Conservation (phyloP, 2,888 invertebrate genomes). For the Drosophila mayaguana region DNA sequence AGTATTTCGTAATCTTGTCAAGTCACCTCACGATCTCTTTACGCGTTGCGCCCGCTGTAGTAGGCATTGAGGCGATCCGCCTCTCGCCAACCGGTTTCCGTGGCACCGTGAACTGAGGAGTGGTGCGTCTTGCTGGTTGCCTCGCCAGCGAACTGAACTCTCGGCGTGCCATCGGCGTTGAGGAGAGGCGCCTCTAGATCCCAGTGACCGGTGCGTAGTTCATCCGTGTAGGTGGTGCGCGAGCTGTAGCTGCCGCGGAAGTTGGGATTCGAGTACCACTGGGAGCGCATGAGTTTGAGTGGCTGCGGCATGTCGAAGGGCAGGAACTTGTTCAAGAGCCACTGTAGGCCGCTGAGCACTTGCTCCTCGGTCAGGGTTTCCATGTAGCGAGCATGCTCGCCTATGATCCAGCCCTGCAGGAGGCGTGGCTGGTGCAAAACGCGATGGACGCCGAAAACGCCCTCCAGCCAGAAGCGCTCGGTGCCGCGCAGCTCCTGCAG, state of each 20-base stretch:
- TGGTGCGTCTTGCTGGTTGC: constrained; percentile 88
- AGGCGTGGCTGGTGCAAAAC: constrained; percentile 87
- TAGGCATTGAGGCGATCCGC: constrained; percentile 87
- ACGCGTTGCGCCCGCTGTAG: constrained; percentile 58
- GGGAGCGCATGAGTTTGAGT: constrained; percentile 85
- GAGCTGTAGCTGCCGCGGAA: constrained; percentile 89
- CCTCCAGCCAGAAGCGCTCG: constrained; percentile 87
- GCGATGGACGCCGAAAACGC: constrained; percentile 88
- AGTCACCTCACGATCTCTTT: constrained; percentile 1
- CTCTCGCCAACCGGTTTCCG: constrained; percentile 91
- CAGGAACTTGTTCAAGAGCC: constrained; percentile 78
- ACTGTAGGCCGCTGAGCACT: constrained; percentile 67
- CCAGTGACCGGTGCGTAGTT: constrained; percentile 86
- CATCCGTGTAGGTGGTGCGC: constrained; percentile 87
- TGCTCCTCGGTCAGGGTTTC: constrained; percentile 87
- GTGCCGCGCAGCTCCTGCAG: constrained; percentile 63
- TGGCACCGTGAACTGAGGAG: constrained; percentile 90
- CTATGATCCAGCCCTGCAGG: constrained; percentile 89
- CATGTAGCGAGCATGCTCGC: constrained; percentile 87
- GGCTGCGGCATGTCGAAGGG: constrained; percentile 69
- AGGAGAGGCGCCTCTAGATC: constrained; percentile 87
- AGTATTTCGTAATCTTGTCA: neutral
- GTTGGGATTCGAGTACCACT: constrained; percentile 88
- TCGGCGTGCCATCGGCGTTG: constrained; percentile 82
- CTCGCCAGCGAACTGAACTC: constrained; percentile 89